Base-by-base conservation (phyloP, 2,888 invertebrate species). In the Parnassius apollo region DNA sequence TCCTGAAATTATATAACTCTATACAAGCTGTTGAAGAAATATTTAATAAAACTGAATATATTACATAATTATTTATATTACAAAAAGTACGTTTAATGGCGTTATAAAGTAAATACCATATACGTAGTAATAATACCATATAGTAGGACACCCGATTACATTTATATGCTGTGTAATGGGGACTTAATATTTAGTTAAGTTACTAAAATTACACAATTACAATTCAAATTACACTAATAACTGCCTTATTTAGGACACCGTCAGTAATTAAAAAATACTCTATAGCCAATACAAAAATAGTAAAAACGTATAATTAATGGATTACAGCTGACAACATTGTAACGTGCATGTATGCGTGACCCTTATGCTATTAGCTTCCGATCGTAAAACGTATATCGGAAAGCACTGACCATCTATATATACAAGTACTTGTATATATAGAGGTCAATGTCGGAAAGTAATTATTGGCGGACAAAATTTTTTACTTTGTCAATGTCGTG, bases 381-480 rank as follows among this genome's bases (percentile, higher is more conserved):
- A 59, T 10, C 25, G 48, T 42, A 59, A 59, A 59, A 56, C 45
- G 25, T 56, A 50, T 61, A 61, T 61, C 35, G 56, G 50, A 61
- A 52, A 57, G 56, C n/a, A n/a, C n/a, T n/a, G n/a, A n/a, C n/a
- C n/a, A n/a, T n/a, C n/a, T n/a, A n/a, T n/a, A n/a, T n/a, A n/a
- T n/a, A n/a, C 18, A 18, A 18, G 18, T 18, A 18, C 18, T 0
- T 18, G 18, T 18, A n/a, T n/a, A n/a, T n/a, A n/a, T 1, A 18
- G 18, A 18, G 0, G 18, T 18, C 18, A 18, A 1, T 18, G 18
- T 18, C 1, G 18, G 18, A 18, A 18, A 18, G 18, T 61, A 51
- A 61, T 61, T 61, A 61, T 61, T 42, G 50, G 45, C 61, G 56
- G 11, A 25, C 35, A 35, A 56, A 45, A 57, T 61, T 61, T 51